These are phyloP conservation scores for Phaonia tiefii DNA, from an alignment of 2,888 invertebrate genomes.

Conservation along the genomic window DNA sequence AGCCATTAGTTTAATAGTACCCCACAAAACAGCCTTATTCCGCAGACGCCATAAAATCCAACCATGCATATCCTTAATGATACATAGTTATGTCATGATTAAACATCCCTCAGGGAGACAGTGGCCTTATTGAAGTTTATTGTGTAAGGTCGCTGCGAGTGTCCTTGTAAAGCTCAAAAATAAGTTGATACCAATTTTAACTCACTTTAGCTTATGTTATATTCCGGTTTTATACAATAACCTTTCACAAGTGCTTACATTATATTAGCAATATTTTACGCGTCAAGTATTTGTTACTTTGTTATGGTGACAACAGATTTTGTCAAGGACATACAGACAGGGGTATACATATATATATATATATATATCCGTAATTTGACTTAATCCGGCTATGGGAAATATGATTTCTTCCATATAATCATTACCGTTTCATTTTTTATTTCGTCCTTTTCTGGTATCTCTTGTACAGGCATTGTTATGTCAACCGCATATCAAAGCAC, in stretches of 20 bases:
- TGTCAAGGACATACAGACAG: too few species aligned
- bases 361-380: constrained; percentile 60
- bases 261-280: neutral
- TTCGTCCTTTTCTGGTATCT: constrained; percentile 8
- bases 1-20: too few species aligned
- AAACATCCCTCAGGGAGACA: neutral
- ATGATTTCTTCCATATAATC: constrained; percentile 32
- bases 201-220: neutral
- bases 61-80: neutral
- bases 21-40: too few species aligned
- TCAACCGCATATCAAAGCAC: constrained; percentile 76
- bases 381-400: constrained; percentile 58
- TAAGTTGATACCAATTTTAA: constrained; percentile 41
- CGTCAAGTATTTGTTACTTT: constrained; percentile 41
- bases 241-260: too few species aligned
- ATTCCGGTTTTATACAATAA: neutral
- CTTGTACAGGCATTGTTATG: constrained; percentile 69
- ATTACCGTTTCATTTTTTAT: constrained; percentile 20
- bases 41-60: neutral
- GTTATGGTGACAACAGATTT: constrained; percentile 41
- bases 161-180: neutral
- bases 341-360: too few species aligned
- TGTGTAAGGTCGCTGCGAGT: neutral
- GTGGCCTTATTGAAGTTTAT: neutral
- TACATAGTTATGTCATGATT: too few species aligned